Evolutionary conservation across 2,888 invertebrate species (phyloP), one percentile per base, ranked within the genome.

Genomic region (Polylopha cassiicola): DNA sequence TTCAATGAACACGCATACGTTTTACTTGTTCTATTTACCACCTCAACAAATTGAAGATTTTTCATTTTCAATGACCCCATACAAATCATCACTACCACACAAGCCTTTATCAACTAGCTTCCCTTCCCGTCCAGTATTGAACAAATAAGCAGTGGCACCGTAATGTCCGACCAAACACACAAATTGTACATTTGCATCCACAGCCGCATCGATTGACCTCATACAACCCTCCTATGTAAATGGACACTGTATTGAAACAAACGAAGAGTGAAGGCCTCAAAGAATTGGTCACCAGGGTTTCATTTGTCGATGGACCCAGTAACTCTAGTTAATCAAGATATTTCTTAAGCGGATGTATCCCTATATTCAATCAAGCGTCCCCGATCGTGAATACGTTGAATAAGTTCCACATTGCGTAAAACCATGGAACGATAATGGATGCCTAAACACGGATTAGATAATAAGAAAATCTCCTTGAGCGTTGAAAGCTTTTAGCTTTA

Each of bases 241-340:
- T 23, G 18, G n/a, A 29, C 14, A 6, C 7, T 15, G 10, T 43
- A 46, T 43, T 50, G 38, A 42, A 50, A 58, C 53, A 58, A 61
- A 61, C 46, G 46, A 46, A 42, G 32, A 43, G 42, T 13, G 42
- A 11, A 36, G 61, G 24, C 60, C 65, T 42, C 2, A 9, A 3
- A 31, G 31, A 46, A 43, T 36, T 65, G 58, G 65, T 38, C 41
- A 43, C 43, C 45, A n/a, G 18, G 7, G 44, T 47, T 46, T 32
- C 43, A 51, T 50, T 50, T 46, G 46, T 46, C 52, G 47, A 50
- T 46, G 48, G 51, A 48, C 46, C 50, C 44, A 52, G 50, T 56
- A 56, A 30, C 46, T 45, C 52, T n/a, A n/a, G 55, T 60, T 65
- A 65, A 69, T 68, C 62, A 65, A 56, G 53, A 61, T 61, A 61